A percentile compares a stretch with the other conserved stretches of the same genome.
Conservation (phyloP, 2,888 invertebrate genomes). For the Meandrusa payeni region DNA sequence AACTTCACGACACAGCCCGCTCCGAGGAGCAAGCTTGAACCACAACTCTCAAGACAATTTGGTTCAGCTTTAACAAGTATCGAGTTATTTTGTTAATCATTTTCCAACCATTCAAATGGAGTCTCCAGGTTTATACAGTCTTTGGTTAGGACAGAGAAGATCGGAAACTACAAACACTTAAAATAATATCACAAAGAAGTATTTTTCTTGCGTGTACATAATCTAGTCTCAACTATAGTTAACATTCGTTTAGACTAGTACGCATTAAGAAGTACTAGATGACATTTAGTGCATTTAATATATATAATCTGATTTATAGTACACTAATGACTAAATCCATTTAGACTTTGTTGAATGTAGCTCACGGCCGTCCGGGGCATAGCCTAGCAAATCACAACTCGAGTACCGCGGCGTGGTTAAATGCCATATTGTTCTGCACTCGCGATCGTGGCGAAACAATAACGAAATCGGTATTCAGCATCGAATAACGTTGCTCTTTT, state of each 20-base stretch:
- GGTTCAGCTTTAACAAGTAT: conserved; percentile 68
- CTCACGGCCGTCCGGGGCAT: conserved; percentile 18
- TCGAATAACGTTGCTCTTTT: conserved; percentile 8
- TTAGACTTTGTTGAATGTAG: conserved; percentile 16
- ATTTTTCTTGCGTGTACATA: too few species aligned
- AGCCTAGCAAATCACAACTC: conserved; percentile 14
- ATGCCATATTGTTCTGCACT: conserved; percentile 11
- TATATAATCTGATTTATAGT: background rate
- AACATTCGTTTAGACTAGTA: too few species aligned
- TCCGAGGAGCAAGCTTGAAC: conserved; percentile 34
- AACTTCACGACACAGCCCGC: conserved; percentile 23
- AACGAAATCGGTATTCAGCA: conserved; percentile 7
- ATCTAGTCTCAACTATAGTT: too few species aligned
- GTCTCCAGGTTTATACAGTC: conserved; percentile 68
- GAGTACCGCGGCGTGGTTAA: conserved; percentile 1
- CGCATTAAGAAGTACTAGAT: too few species aligned
- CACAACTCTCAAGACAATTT: conserved; percentile 50
- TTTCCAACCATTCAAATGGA: too few species aligned
- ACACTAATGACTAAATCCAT: conserved; percentile 13
- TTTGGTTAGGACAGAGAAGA: conserved; percentile 76
- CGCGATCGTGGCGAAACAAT: conserved; percentile 9
- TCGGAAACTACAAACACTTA: conserved; percentile 63
- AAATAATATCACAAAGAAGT: conserved; percentile 74
- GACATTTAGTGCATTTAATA: background rate
- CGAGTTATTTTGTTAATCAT: conserved; percentile 48